Evolutionary conservation across 1,140 invertebrate genomes (phyloP).

Genomic region (Solenopsis invicta): DNA sequence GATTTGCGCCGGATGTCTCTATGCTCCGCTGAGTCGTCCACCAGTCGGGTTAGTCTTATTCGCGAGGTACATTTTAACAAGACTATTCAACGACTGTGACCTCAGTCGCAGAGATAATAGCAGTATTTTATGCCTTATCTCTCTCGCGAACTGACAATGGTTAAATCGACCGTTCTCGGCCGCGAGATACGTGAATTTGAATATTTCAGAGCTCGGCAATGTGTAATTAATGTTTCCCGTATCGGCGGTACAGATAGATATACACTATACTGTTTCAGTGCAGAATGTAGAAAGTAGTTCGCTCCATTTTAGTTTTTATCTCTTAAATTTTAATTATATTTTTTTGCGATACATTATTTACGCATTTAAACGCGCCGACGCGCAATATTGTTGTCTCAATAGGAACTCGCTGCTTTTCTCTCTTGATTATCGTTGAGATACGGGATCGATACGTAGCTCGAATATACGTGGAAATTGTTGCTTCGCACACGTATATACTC

Average conservation of each 20-base stretch:
- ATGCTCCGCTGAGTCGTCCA: constrained; percentile 7
- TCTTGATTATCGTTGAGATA: constrained; percentile 2
- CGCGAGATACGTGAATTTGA: constrained; percentile 46
- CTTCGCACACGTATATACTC: background rate
- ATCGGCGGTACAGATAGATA: background rate
- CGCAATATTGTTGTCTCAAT: background rate
- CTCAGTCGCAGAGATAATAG: constrained; percentile 36
- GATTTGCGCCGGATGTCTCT: constrained; percentile 24
- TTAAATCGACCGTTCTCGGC: constrained; percentile 52
- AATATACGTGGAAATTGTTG: constrained; percentile 41
- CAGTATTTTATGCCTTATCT: constrained; percentile 54
- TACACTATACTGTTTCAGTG: background rate
- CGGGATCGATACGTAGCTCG: background rate
- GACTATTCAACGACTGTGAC: constrained; percentile 20
- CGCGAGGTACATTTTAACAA: constrained; percentile 56
- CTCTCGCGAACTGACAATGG: constrained; percentile 44
- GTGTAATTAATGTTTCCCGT: constrained; percentile 39
- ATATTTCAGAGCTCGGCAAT: constrained; percentile 39
- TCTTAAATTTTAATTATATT: background rate
- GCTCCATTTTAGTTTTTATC: background rate
- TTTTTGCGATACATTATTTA: background rate
- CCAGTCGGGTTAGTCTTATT: constrained; percentile 26
- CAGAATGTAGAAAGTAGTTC: background rate
- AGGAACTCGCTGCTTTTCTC: background rate
- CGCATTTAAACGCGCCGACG: background rate